These are phyloP conservation scores for Melanogrammus aeglefinus DNA, from an alignment of 2,797 vertebrate species.

Conservation along the genomic window DNA sequence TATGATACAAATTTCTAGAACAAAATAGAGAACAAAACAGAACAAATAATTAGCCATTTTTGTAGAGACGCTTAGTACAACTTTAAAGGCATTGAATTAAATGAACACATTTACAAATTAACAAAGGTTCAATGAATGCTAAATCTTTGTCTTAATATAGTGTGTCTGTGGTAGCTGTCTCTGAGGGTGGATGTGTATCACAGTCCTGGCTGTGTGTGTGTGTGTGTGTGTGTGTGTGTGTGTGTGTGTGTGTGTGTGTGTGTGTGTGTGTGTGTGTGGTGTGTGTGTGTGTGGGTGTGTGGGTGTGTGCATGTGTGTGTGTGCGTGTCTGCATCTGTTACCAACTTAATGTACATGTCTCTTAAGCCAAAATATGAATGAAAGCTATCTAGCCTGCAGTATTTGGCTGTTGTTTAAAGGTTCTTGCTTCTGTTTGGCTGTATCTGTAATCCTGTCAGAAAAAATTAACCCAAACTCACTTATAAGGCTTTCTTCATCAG, in stretches of 20 bases:
- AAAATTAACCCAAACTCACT: not conserved
- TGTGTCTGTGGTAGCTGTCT: too few species aligned
- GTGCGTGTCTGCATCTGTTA: not conserved
- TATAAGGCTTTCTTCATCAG: not conserved
- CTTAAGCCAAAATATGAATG: not conserved
- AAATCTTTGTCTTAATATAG: too few species aligned
- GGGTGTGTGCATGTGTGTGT: not conserved
- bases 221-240: slow-evolving; percentile 7
- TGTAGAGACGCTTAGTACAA: too few species aligned
- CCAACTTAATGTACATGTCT: not conserved
- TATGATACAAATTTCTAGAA: too few species aligned
- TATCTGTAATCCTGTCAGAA: not conserved
- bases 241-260: not conserved
- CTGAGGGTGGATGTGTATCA: not conserved
- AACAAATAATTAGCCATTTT: too few species aligned
- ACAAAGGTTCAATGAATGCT: too few species aligned
- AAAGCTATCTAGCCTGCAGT: not conserved
- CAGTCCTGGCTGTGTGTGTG: not conserved
- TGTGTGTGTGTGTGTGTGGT: slow-evolving; percentile 11
- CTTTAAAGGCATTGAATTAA: too few species aligned
- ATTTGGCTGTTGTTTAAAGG: not conserved
- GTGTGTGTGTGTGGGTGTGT: slow-evolving; percentile 1
- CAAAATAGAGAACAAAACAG: too few species aligned
- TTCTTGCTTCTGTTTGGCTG: not conserved
- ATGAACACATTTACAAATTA: too few species aligned